Evolutionary conservation across 1,140 invertebrate genomes (phyloP), one percentile per base, ranked within the genome.

Genomic region (Batillaria attramentaria): DNA sequence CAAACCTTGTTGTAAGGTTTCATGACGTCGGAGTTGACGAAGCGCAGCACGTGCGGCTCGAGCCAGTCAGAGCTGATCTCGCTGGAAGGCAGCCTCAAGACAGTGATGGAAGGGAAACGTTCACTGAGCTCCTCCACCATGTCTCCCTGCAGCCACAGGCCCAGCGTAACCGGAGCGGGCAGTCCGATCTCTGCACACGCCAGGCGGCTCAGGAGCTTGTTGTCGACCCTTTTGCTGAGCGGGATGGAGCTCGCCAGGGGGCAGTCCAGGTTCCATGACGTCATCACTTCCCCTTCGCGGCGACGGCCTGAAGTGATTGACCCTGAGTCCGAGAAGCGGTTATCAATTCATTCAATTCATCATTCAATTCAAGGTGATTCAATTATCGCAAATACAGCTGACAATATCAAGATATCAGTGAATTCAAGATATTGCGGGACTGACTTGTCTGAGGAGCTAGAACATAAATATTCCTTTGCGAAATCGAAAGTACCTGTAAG

Each of bases 201-300:
- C 2, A 80, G 77, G n/a, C 84, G 42, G 16, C 84, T 87, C 78
- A 79, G 79, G 0, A 87, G 65, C 78, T 84, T 87, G 68, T 87
- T 82, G 35, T 87, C 85, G 1, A 83, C 80, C 10, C 77, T 33
- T 35, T 77, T 74, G 43, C 72, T 80, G 33, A 87, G 57, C n/a
- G 81, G 72, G 20, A 83, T 13, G 1, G 85, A 85, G 42, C 81
- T 83, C 31, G 81, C 82, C 80, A 83, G 83, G 2, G 85, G 85
- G 39, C 80, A 81, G 24, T 87, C 85, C 24, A 87, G 72, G 57
- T 77, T 66, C 8, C 28, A 75, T 1, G 43, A n/a, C 68, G 80
- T 82, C 28, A 83, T n/a, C 3, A 54, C 70, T 69, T 82, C 82
- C 24, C 82, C 80, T 28, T 83, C 80, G 6, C 42, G 35, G 18